Conservation (phyloP, 2,888 invertebrate species). For the Neoaliturus tenellus region DNA sequence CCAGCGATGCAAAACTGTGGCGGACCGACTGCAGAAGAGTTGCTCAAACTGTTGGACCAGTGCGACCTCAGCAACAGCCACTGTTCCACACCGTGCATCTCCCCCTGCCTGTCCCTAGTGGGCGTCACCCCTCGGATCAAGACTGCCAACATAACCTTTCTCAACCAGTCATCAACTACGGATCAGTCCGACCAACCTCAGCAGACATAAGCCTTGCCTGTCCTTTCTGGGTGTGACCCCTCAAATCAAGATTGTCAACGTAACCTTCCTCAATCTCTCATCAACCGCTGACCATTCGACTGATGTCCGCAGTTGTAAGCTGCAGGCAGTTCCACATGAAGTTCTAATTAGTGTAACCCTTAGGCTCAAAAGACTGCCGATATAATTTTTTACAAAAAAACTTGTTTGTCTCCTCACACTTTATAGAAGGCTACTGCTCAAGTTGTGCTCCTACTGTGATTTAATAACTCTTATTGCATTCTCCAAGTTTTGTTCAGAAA, state of each 20-base stretch:
- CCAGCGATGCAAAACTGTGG: constrained; percentile 79
- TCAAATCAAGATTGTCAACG: constrained; percentile 68
- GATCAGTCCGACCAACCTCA: constrained; percentile 94
- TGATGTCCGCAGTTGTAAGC: too few species aligned
- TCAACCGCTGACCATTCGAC: too few species aligned
- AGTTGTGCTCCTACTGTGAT: too few species aligned
- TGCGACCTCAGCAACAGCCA: constrained; percentile 93
- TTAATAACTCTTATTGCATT: too few species aligned
- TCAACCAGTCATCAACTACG: constrained; percentile 68
- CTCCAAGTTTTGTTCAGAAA: too few species aligned
- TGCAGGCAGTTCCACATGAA: too few species aligned
- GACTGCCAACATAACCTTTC: constrained; percentile 69
- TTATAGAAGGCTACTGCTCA: too few species aligned
- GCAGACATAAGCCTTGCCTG: constrained; percentile 72
- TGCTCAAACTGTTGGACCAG: constrained; percentile 93
- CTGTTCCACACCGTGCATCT: constrained; percentile 87
- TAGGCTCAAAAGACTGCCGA: too few species aligned
- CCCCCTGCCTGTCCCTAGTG: constrained; percentile 74
- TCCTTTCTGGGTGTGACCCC: constrained; percentile 64
- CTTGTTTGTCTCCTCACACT: too few species aligned
- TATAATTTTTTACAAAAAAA: too few species aligned
- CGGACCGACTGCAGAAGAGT: constrained; percentile 95
- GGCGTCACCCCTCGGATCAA: constrained; percentile 67
- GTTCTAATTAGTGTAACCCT: too few species aligned
- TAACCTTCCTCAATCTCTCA: constrained; percentile 69